These are phyloP conservation scores for Drosophila athabasca DNA, from an alignment of 1,140 invertebrate genomes.

Conservation along the genomic window DNA sequence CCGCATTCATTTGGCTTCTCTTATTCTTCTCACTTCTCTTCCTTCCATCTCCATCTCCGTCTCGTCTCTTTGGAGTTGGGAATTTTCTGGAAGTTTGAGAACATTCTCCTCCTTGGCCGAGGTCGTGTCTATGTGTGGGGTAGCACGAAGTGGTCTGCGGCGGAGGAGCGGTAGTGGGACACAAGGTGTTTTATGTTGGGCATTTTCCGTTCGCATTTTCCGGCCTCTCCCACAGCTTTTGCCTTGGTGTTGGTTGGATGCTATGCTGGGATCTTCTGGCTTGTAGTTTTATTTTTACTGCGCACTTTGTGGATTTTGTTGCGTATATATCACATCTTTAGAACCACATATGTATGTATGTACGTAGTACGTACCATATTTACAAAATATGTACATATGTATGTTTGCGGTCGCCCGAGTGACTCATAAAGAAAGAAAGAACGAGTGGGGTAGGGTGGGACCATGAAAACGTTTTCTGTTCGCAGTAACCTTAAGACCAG, in stretches of 20 bases:
- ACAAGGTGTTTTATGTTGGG: constrained; percentile 72
- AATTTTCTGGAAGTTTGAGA: constrained; percentile 51
- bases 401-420: constrained; percentile 29
- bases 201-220: constrained; percentile 18
- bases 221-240: too few species aligned
- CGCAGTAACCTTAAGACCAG: constrained; percentile 20
- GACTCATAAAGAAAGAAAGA: constrained; percentile 45
- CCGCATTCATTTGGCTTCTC: constrained; percentile 69
- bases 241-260: too few species aligned
- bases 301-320: constrained; percentile 56
- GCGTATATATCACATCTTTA: constrained; percentile 40
- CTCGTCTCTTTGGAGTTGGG: neutral
- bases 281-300: constrained; percentile 60
- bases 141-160: neutral
- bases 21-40: constrained; percentile 10
- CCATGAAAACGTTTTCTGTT: constrained; percentile 31
- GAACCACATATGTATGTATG: constrained; percentile 3
- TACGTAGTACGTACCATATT: neutral
- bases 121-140: constrained; percentile 46
- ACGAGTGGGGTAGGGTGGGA: neutral
- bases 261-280: constrained; percentile 30
- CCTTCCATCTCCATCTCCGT: constrained; percentile 1
- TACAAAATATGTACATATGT: constrained; percentile 8
- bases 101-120: constrained; percentile 64
- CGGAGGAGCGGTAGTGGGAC: neutral